These are phyloP conservation scores for Acanthosepion pharaonis DNA, from an alignment of 2,888 invertebrate genomes.

Conservation along the genomic window DNA sequence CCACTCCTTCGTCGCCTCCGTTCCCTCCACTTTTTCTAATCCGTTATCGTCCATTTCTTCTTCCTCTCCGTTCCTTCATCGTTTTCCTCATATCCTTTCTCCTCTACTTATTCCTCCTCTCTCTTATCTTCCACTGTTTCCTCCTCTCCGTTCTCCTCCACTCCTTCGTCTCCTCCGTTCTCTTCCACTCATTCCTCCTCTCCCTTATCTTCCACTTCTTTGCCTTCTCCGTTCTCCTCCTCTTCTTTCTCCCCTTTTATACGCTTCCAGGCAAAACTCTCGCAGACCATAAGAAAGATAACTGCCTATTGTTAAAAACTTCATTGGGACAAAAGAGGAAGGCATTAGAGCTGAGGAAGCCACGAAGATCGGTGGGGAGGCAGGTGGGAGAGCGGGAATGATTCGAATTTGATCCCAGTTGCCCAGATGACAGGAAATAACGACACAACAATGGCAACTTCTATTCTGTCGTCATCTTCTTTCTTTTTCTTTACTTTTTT, in stretches of 20 bases:
- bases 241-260: background rate
- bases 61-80: background rate
- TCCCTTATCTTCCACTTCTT: background rate
- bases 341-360: conserved; percentile 11
- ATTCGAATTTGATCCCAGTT: background rate
- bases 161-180: background rate
- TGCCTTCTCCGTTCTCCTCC: background rate
- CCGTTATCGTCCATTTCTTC: background rate
- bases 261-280: conserved; percentile 8
- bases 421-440: conserved; percentile 8
- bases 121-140: background rate
- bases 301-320: conserved; percentile 33
- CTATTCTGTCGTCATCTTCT: background rate
- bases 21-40: background rate
- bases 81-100: background rate
- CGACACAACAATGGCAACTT: conserved; percentile 33
- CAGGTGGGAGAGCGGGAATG: background rate
- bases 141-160: background rate
- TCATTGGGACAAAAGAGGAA: background rate
- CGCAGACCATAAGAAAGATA: background rate
- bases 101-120: background rate
- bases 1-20: background rate
- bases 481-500: background rate
- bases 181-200: background rate
- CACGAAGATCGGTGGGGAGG: background rate